phyloP scores from a whole-genome alignment of 2,113 vertebrate genomes.

The Neodontobutis hainanensis region DNA sequence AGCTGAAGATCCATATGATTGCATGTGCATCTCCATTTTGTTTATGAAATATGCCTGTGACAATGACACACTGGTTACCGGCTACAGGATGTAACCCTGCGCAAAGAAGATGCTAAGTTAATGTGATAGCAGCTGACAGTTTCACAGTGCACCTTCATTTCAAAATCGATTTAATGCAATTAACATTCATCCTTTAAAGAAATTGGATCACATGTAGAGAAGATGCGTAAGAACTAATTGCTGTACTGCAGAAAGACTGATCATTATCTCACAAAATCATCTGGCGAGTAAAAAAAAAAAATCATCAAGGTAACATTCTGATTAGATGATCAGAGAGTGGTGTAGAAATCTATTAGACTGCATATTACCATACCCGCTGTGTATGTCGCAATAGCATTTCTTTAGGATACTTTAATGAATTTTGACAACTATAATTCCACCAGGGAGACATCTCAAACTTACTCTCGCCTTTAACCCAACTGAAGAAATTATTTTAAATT shows the following conservation, averaged over 20 bases:
- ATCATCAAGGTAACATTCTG: conserved; percentile 43
- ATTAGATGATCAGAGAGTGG: conserved; percentile 52
- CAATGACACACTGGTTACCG: conserved; percentile 57
- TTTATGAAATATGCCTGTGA: conserved; percentile 64
- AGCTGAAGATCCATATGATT: conserved; percentile 52
- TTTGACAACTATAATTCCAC: conserved; percentile 43
- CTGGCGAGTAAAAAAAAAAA: conserved; percentile 34
- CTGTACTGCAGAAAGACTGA: conserved; percentile 29
- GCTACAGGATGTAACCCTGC: conserved; percentile 49
- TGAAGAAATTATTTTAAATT: conserved; percentile 22
- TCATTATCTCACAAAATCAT: conserved; percentile 46
- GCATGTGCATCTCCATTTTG: conserved; percentile 37
- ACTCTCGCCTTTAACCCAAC: conserved; percentile 18
- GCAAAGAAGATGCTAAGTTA: conserved; percentile 45
- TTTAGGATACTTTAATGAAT: conserved; percentile 46
- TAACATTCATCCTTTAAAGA: conserved; percentile 34
- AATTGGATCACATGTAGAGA: conserved; percentile 17
- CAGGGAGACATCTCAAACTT: conserved; percentile 21
- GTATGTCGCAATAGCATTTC: conserved; percentile 27
- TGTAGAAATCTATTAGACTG: conserved; percentile 58
- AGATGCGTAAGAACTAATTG: conserved; percentile 49
- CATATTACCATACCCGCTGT: conserved; percentile 53
- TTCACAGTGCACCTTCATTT: conserved; percentile 23
- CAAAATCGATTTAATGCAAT: conserved; percentile 51
- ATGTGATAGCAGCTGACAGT: conserved; percentile 49